Evolutionary conservation across 2,113 vertebrate species (phyloP).

Genomic region (Trematocara unimaculatum): DNA sequence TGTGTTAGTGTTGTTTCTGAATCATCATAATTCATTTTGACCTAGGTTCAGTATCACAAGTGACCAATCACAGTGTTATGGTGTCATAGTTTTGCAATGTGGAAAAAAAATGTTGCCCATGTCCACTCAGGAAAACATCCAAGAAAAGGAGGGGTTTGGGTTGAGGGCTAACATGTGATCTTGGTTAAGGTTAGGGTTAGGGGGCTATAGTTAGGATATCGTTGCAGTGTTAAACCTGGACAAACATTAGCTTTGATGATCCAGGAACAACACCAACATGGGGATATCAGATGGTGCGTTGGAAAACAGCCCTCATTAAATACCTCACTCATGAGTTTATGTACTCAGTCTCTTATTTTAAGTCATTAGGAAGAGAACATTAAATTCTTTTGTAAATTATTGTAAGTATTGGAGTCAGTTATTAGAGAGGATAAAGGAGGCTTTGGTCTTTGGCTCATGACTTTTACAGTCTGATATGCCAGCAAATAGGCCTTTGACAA

Average conservation of each 20-base stretch:
- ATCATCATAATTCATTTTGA: not conserved
- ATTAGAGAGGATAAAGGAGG: not conserved
- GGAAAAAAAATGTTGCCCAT: accelerated
- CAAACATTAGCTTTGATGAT: not conserved
- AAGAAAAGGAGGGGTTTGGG: not conserved
- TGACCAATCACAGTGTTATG: not conserved
- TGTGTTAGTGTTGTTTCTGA: not conserved
- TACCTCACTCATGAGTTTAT: not conserved
- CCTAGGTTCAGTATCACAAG: not conserved
- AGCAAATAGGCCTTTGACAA: not conserved
- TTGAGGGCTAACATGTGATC: not conserved
- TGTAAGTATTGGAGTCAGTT: not conserved
- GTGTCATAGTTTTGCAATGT: not conserved
- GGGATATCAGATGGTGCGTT: not conserved
- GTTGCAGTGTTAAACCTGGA: not conserved
- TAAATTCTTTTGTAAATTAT: not conserved
- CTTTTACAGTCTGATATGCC: not conserved
- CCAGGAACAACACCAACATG: accelerated
- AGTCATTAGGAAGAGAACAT: not conserved
- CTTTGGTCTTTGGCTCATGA: not conserved
- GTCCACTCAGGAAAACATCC: not conserved
- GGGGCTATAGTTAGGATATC: not conserved
- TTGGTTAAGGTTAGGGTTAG: not conserved
- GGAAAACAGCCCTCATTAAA: not conserved
- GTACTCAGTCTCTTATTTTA: not conserved